These are phyloP conservation scores for Donacobius atricapilla DNA, from an alignment of 2,113 vertebrate species.

Conservation along the genomic window DNA sequence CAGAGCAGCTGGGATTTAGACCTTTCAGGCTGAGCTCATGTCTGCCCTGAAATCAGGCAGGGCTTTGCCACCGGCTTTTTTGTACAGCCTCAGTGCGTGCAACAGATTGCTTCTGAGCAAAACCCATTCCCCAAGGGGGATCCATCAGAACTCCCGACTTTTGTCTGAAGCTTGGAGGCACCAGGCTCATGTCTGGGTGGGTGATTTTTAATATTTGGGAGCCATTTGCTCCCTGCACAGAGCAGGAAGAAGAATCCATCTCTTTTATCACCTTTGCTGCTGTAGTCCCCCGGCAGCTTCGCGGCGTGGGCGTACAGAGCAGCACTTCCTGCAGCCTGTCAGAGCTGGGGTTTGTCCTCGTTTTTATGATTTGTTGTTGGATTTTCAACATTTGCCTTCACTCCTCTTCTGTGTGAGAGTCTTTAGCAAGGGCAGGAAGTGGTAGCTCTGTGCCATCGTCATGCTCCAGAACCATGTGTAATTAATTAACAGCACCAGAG, in stretches of 20 bases:
- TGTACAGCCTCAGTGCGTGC: accelerated
- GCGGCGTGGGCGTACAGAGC: accelerated
- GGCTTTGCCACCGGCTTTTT: neutral
- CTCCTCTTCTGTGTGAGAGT: neutral
- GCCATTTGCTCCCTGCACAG: neutral
- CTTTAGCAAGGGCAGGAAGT: neutral
- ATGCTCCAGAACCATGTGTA: accelerated
- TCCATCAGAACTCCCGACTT: neutral
- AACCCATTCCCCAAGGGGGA: neutral
- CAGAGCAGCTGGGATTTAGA: neutral
- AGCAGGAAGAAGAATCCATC: neutral
- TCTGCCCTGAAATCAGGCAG: neutral
- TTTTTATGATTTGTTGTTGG: neutral
- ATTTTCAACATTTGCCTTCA: neutral
- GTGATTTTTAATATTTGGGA: neutral
- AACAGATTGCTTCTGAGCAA: neutral
- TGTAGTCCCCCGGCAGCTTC: accelerated
- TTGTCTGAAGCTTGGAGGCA: neutral
- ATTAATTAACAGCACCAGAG: neutral
- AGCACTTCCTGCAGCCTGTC: neutral
- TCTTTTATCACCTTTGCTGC: neutral
- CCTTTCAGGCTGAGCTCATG: neutral
- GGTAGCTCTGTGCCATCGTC: neutral
- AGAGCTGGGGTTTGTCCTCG: neutral
- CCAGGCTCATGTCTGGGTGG: neutral